Percentiles rank a stretch among this genome's conserved stretches.
These are phyloP conservation scores for Pseudotriccus pelzelni DNA, from an alignment of 2,797 vertebrate species.

Conservation along the genomic window DNA sequence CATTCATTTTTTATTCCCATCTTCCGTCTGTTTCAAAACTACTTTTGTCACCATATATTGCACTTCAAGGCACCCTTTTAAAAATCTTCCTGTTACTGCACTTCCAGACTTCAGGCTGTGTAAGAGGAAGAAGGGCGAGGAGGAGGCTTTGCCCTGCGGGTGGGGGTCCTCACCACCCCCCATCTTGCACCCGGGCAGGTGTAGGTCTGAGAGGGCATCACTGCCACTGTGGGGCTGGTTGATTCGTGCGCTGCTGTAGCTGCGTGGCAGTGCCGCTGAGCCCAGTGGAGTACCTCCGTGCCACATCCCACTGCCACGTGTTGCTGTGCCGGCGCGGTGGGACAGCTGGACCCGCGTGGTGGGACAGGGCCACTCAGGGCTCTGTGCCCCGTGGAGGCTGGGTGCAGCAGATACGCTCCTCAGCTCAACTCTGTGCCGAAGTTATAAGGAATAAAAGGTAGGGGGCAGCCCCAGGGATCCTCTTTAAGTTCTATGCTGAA, in stretches of 20 bases:
- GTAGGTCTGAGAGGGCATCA: not conserved
- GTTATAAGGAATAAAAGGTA: fast-evolving
- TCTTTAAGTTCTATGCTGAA: not conserved
- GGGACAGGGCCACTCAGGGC: fast-evolving
- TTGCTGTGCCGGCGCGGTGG: fast-evolving
- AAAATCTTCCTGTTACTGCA: not conserved
- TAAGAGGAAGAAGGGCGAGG: fast-evolving
- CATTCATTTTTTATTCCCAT: not conserved
- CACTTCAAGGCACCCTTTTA: not conserved
- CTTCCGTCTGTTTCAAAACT: not conserved
- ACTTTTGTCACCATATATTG: not conserved
- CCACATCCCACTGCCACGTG: fast-evolving
- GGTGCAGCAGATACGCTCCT: fast-evolving
- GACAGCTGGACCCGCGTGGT: fast-evolving
- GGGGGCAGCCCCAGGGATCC: not conserved
- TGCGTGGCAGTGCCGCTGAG: fast-evolving
- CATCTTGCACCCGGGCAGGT: fast-evolving
- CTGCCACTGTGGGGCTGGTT: fast-evolving
- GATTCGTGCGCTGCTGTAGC: fast-evolving
- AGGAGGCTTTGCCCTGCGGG: fast-evolving
- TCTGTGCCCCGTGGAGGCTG: not conserved
- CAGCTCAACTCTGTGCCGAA: fast-evolving
- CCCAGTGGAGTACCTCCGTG: fast-evolving
- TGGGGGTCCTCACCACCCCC: fast-evolving
- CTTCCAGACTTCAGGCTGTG: not conserved